Percentiles rank a stretch among this genome's conserved stretches.
Conservation (phyloP, 2,888 invertebrate species). For the Drosophila stalkeri region DNA sequence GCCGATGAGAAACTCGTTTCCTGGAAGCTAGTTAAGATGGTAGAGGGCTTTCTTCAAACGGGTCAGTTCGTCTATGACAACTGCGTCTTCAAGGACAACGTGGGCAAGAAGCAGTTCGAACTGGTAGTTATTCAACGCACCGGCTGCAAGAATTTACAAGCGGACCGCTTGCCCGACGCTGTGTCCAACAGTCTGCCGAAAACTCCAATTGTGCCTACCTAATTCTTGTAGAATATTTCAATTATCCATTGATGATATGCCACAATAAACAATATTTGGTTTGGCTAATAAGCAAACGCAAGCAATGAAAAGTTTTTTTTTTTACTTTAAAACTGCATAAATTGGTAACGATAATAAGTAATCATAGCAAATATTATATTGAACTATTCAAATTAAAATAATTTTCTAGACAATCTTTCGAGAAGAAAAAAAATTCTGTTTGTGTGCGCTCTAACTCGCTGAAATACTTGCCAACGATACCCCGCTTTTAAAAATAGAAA, state of each 20-base stretch:
- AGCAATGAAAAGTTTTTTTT: neutral
- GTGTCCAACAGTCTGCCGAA: constrained; percentile 2
- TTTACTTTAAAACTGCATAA: neutral
- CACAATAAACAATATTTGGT: neutral
- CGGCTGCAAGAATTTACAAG: constrained; percentile 46
- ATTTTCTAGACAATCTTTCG: neutral
- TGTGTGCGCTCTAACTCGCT: neutral
- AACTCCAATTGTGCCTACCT: neutral
- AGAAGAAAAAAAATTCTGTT: neutral
- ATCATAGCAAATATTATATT: no score
- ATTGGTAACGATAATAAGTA: neutral
- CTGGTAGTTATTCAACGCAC: constrained; percentile 58
- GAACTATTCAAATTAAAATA: neutral
- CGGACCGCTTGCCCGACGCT: constrained; percentile 10
- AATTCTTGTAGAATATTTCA: neutral
- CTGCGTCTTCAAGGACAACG: constrained; percentile 70
- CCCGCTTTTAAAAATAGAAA: no score
- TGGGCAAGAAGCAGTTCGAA: constrained; percentile 44
- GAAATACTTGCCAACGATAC: no score
- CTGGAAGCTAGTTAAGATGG: constrained; percentile 70
- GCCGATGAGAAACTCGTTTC: constrained; percentile 59
- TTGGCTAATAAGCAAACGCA: neutral
- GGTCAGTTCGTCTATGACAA: constrained; percentile 57
- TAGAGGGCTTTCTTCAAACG: constrained; percentile 62
- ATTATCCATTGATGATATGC: neutral